Percentiles rank a stretch among this genome's conserved stretches.
These are phyloP conservation scores for Ataeniobius toweri DNA, from an alignment of 2,797 vertebrate species.

Conservation along the genomic window DNA sequence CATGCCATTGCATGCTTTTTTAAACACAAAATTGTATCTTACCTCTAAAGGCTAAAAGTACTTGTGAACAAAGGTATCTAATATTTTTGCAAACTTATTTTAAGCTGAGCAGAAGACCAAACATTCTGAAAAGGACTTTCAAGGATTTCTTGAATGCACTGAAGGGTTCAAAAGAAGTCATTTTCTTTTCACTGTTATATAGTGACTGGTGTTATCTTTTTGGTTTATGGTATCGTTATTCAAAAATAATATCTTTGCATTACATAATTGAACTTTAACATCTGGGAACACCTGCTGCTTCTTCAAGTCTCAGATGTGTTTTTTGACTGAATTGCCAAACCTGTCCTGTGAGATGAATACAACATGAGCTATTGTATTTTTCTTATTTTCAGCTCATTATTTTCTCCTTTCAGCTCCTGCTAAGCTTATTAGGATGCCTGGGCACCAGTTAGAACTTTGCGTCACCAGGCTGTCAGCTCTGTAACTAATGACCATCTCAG, in stretches of 20 bases:
- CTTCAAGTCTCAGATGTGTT: conserved; percentile 46
- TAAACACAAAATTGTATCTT: too few relatives aligned
- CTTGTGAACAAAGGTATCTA: background rate
- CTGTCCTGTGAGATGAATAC: conserved; percentile 48
- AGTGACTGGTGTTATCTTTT: background rate
- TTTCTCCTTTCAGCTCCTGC: conserved; percentile 47
- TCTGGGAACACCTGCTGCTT: conserved; percentile 37
- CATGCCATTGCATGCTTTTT: too few relatives aligned
- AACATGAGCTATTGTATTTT: conserved; percentile 42
- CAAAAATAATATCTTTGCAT: conserved; percentile 1
- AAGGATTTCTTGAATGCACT: background rate
- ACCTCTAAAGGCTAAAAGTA: too few relatives aligned
- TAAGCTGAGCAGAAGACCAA: background rate
- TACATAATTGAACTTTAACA: conserved; percentile 54
- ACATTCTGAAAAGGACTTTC: background rate
- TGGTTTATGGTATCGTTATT: conserved; percentile 4
- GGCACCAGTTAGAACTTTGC: conserved; percentile 49
- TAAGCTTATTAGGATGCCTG: conserved; percentile 58
- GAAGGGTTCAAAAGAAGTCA: background rate
- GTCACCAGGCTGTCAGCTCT: conserved; percentile 53
- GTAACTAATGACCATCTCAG: conserved; percentile 54
- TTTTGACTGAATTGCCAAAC: conserved; percentile 48
- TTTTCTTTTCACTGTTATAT: conserved; percentile 1
- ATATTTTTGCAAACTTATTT: background rate
- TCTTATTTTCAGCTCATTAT: conserved; percentile 70